phyloP scores from a whole-genome alignment of 2,888 invertebrate genomes.

The Flexamia atlantica region DNA sequence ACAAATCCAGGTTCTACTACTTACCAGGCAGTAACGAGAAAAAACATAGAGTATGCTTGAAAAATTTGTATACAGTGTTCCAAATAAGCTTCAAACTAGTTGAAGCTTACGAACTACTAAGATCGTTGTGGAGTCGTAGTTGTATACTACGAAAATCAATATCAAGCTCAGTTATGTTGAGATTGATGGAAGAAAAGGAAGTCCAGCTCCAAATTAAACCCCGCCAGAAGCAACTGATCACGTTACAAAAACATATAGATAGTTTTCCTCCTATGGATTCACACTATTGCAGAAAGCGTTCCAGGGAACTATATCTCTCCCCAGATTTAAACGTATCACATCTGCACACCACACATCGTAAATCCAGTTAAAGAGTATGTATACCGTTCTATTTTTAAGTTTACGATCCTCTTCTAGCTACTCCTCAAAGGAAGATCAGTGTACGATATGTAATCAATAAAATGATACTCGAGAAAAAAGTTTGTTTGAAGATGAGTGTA shows the following conservation, averaged over 20 bases:
- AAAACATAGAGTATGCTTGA: slow-evolving; percentile 49
- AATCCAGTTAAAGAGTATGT: slow-evolving; percentile 62
- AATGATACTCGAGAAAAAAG: slow-evolving; percentile 63
- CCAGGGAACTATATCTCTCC: slow-evolving; percentile 61
- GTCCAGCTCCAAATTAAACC: slow-evolving; percentile 54
- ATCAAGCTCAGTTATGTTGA: slow-evolving; percentile 52
- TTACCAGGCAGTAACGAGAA: slow-evolving; percentile 28
- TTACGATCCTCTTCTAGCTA: slow-evolving; percentile 64
- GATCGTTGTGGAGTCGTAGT: too few species aligned
- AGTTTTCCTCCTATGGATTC: slow-evolving; percentile 62
- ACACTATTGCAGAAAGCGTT: slow-evolving; percentile 62
- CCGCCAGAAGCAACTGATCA: slow-evolving; percentile 37
- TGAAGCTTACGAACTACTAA: neutral
- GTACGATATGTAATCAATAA: slow-evolving; percentile 65
- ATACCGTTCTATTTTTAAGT: slow-evolving; percentile 63
- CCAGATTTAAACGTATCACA: slow-evolving; percentile 60
- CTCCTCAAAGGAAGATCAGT: slow-evolving; percentile 66
- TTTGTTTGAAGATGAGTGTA: slow-evolving; percentile 61
- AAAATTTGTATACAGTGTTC: slow-evolving; percentile 40
- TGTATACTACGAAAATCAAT: slow-evolving; percentile 44
- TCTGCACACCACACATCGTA: slow-evolving; percentile 66
- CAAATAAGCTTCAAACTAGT: slow-evolving; percentile 49
- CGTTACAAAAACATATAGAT: slow-evolving; percentile 61
- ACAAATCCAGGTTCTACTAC: slow-evolving; percentile 2
- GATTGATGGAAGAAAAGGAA: slow-evolving; percentile 54